Evolutionary conservation across 2,888 invertebrate genomes (phyloP).

Genomic region (Notodonta ziczac): DNA sequence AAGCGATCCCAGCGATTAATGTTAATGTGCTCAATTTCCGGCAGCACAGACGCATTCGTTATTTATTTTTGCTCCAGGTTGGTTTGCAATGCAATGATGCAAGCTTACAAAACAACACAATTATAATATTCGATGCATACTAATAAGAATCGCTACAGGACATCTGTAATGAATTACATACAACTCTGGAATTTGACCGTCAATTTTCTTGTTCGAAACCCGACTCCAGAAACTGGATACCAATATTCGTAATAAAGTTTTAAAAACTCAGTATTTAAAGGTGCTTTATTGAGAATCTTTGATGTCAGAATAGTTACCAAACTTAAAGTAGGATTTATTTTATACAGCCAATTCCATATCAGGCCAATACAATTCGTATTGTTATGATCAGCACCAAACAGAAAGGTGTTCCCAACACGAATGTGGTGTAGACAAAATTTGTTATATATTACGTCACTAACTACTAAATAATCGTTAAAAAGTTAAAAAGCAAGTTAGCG

Average conservation of each 20-base stretch:
- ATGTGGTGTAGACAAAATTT: conserved; percentile 4
- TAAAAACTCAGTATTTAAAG: too few relatives aligned
- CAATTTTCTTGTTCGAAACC: too few relatives aligned
- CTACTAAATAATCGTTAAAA: conserved; percentile 16
- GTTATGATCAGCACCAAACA: too few relatives aligned
- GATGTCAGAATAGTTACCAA: too few relatives aligned
- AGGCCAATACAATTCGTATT: too few relatives aligned
- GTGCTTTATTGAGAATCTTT: too few relatives aligned
- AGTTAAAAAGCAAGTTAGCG: conserved; percentile 40
- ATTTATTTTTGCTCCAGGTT: conserved; percentile 4
- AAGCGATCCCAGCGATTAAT: conserved; percentile 5
- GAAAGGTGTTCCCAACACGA: not conserved
- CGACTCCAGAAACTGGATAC: too few relatives aligned
- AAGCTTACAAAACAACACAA: conserved; percentile 1
- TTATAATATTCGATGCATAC: conserved; percentile 25
- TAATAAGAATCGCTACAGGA: conserved; percentile 17
- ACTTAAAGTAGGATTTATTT: too few relatives aligned
- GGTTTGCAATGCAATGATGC: not conserved
- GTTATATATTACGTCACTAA: conserved; percentile 40
- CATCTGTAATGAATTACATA: not conserved
- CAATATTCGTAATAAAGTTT: too few relatives aligned
- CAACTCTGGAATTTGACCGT: not conserved
- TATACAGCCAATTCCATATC: too few relatives aligned
- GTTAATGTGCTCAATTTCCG: conserved; percentile 16
- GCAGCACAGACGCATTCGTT: conserved; percentile 5